phyloP scores from a whole-genome alignment of 92 coral and sea anemone genomes.

The Epizoanthus stellaris region DNA sequence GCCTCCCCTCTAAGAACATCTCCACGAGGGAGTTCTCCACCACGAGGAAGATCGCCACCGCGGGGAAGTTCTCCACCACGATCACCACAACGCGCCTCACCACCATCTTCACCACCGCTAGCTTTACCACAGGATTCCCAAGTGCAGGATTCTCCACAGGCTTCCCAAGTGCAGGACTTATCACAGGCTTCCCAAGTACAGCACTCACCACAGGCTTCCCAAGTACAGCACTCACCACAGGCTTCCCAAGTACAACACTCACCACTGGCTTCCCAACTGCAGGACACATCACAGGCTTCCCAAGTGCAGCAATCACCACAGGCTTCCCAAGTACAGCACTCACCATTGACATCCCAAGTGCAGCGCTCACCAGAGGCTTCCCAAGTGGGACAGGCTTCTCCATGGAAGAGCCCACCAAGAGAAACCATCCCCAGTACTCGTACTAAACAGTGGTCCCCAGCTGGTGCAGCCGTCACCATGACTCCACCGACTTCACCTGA shows the following conservation, averaged over 20 bases:
- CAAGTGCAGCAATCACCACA: background rate
- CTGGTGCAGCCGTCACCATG: constrained; percentile 42
- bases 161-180: constrained; percentile 4
- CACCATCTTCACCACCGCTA: constrained; percentile 5
- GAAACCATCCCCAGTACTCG: constrained; percentile 11
- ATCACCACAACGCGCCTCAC: background rate
- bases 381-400: background rate
- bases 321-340: background rate
- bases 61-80: background rate
- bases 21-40: background rate
- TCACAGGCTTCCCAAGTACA: constrained; percentile 36
- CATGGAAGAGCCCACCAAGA: background rate
- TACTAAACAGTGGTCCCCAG: background rate
- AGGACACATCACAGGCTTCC: background rate
- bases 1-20: constrained; percentile 6
- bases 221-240: background rate
- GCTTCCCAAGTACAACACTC: constrained; percentile 4
- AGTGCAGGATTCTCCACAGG: background rate
- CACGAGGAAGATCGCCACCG: background rate
- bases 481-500: constrained; percentile 73
- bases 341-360: background rate
- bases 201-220: constrained; percentile 16
- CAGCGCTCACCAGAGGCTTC: constrained; percentile 41
- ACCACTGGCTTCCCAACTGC: constrained; percentile 35
- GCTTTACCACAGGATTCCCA: constrained; percentile 13